Base-by-base conservation (phyloP, 2,113 vertebrate genomes). In the Silurus glanis region DNA sequence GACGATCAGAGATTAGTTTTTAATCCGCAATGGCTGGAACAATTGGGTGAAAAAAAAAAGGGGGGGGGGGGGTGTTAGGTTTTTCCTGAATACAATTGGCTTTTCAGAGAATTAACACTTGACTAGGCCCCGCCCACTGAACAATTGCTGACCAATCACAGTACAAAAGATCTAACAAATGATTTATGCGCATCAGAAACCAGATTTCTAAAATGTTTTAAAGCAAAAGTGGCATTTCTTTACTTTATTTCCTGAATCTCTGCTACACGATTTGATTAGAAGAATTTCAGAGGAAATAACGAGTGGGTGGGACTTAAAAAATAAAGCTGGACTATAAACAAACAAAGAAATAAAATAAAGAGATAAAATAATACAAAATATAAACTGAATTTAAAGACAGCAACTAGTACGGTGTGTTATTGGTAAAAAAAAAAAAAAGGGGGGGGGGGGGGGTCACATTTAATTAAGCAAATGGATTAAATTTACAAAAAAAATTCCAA, bases 1-100 rank as follows among this genome's bases (percentile, higher is more conserved):
- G 67, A 78, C 75, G 59, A 67, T 85, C 88, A 75, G 58, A 78
- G 69, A 85, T 66, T 84, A 75, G 85, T 76, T 84, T 86, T 23
- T 75, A 71, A 5, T 67, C 17, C 51, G 2, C 12, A 23, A 49
- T 10, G 45, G 9, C 17, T 21, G 69, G 69, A 47, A 4, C 45
- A 72, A 72, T 19, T 74, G 71, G 47, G 4, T 1, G 4, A 13
- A 51, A 6, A 51, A 72, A 37, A 37, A 37, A 37, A 37, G 2
- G 2, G 3, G 37, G 37, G 37, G 37, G 37, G 37, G 37, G 1
- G 37, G 37, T 37, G 37, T 37, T 37, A 37, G 37, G 37, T 37
- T 37, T 37, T 21, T 1, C 59, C 6, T 2, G 6, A 19, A 5
- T 62, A 62, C 8, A 23, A 62, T 58, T 58, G 4, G 13, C 16